Evolutionary conservation across 2,888 invertebrate genomes (phyloP).

Genomic region (Drosophila kokeensis): DNA sequence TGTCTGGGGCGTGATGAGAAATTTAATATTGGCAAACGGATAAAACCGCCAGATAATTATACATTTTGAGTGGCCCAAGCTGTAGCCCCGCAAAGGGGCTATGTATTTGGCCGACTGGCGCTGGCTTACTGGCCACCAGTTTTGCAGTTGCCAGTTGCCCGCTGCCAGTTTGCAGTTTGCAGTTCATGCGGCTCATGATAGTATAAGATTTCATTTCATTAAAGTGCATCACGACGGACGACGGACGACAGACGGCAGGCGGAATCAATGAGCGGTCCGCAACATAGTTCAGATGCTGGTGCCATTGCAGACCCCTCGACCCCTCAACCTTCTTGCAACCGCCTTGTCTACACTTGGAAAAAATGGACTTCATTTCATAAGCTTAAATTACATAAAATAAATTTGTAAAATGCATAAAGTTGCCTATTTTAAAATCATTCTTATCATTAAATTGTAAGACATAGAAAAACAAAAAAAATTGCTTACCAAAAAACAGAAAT

Average conservation of each 20-base stretch:
- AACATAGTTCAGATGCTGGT: slow-evolving; percentile 57
- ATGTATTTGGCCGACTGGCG: slow-evolving; percentile 48
- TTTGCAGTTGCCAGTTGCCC: slow-evolving; percentile 49
- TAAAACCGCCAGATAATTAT: slow-evolving; percentile 81
- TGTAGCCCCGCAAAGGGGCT: slow-evolving; percentile 26
- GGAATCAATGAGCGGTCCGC: slow-evolving; percentile 74
- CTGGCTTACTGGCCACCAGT: slow-evolving; percentile 54
- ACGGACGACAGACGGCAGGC: slow-evolving; percentile 68
- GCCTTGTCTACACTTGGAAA: slow-evolving; percentile 2
- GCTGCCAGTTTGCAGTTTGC: slow-evolving; percentile 42
- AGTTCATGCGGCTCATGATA: slow-evolving; percentile 79
- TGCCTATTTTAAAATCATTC: neutral
- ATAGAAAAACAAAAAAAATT: neutral
- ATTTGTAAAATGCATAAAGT: neutral
- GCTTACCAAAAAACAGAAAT: neutral
- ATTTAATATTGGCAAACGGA: slow-evolving; percentile 84
- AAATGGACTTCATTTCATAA: fast-evolving
- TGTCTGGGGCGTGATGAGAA: slow-evolving; percentile 84
- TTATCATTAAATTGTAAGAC: neutral
- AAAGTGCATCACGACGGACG: slow-evolving; percentile 85
- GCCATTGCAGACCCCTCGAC: slow-evolving; percentile 36
- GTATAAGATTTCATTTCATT: slow-evolving; percentile 85
- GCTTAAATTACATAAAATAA: neutral
- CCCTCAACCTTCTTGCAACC: slow-evolving; percentile 9
- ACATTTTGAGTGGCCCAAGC: slow-evolving; percentile 78